Evolutionary conservation across 2,113 vertebrate genomes (phyloP).

Genomic region (Rafetus swinhoei): DNA sequence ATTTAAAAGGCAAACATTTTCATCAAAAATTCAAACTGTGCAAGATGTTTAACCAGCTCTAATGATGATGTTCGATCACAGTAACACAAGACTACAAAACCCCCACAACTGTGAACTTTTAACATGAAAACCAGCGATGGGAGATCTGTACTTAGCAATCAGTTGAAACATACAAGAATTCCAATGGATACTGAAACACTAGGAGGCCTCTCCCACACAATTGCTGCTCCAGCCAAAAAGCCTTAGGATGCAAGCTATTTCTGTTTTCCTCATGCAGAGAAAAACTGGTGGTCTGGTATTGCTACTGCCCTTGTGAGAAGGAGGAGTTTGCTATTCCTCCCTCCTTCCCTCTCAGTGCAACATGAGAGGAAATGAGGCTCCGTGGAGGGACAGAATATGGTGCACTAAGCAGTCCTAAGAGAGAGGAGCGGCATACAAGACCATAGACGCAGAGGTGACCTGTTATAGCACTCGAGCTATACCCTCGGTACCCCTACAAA

Average conservation of each 20-base stretch:
- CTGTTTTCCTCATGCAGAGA: not conserved
- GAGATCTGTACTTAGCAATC: not conserved
- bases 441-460: not conserved
- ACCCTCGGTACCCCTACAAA: too few relatives aligned
- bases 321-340: not conserved
- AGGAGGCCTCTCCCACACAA: not conserved
- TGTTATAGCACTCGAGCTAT: too few relatives aligned
- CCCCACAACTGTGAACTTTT: not conserved
- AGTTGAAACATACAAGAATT: not conserved
- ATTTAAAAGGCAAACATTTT: not conserved
- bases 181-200: not conserved
- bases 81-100: not conserved
- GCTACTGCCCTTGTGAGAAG: not conserved
- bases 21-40: not conserved
- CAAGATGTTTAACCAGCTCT: not conserved
- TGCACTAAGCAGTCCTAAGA: not conserved
- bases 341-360: not conserved
- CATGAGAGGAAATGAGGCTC: not conserved
- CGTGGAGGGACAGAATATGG: not conserved
- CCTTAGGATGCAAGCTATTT: not conserved
- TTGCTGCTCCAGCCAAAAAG: not conserved
- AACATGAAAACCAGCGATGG: conserved; percentile 3
- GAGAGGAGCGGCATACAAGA: not conserved
- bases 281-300: not conserved
- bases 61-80: not conserved